These are phyloP conservation scores for Drosophila macrothrix DNA, from an alignment of 2,888 invertebrate genomes.

Conservation along the genomic window DNA sequence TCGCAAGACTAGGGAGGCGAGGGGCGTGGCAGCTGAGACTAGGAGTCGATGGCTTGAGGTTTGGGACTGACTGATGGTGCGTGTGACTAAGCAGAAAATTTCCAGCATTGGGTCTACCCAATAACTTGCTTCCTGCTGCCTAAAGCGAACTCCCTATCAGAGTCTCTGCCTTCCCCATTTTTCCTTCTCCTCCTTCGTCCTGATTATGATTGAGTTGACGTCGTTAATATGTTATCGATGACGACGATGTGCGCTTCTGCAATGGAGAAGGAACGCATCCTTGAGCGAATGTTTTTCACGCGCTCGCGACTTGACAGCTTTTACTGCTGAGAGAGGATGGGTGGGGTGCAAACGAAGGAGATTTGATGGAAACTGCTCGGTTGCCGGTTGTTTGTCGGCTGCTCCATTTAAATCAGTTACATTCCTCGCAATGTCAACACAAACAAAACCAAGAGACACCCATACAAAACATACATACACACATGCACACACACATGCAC, in stretches of 20 bases:
- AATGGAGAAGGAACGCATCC: not conserved
- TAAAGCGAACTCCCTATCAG: conserved; percentile 24
- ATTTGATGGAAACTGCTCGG: conserved; percentile 10
- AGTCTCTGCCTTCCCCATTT: not conserved
- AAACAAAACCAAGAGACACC: conserved; percentile 24
- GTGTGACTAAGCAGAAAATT: conserved; percentile 69
- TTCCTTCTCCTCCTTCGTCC: not conserved
- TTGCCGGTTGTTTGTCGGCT: conserved; percentile 49
- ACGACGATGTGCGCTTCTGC: conserved; percentile 17
- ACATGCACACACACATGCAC: not conserved
- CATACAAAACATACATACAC: not conserved
- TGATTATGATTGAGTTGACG: conserved; percentile 81
- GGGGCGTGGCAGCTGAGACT: conserved; percentile 49
- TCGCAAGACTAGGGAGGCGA: conserved; percentile 40
- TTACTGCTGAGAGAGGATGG: not conserved
- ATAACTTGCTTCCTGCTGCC: conserved; percentile 11
- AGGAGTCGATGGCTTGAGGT: conserved; percentile 4
- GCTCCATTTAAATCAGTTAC: conserved; percentile 75
- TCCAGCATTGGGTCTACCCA: conserved; percentile 33
- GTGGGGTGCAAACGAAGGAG: not conserved
- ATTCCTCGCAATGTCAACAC: conserved; percentile 54
- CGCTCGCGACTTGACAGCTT: conserved; percentile 15
- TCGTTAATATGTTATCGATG: conserved; percentile 78
- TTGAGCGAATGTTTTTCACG: conserved; percentile 15
- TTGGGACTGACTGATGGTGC: conserved; percentile 55